Evolutionary conservation across 1,140 invertebrate genomes (phyloP), one percentile per base, ranked within the genome.

Genomic region (Zaprionus africanus): DNA sequence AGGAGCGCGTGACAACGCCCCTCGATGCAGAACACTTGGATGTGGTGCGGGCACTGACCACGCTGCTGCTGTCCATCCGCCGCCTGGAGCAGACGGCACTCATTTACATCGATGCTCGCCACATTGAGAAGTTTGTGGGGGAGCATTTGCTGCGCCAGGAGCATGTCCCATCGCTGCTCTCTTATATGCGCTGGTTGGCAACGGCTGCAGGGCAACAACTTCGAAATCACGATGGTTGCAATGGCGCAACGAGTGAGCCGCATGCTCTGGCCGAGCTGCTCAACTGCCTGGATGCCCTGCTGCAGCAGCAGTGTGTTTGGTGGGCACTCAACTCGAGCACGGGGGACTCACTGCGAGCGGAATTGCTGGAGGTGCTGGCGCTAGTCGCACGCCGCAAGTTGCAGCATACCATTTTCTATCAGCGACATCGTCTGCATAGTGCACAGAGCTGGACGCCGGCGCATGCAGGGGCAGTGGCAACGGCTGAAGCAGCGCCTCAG

Each of bases 391-490:
- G 69, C 11, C 73, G 76, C 54, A 54, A 79, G 38, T 61, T 92
- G 56, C 86, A 80, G 75, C 73, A 92, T 53, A 92, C 90, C 22
- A 84, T 90, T 76, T 92, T 92, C 91, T 92, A 92, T 78, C 85
- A 79, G n/a, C 75, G 78, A 34, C 85, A 90, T 70, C 76, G 73
- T 34, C 38, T 61, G 66, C 79, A 71, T n/a, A 53, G 43, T 28
- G 41, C 22, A 43, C 57, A 38, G 26, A 36, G 46, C 31, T 60
- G 54, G 51, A 51, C 17, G 61, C 51, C 43, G 54, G 4, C 57
- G 67, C 59, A 67, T 34, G 43, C 65, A 43, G 41, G 6, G n/a
- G n/a, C 41, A 17, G 41, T 6, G 41, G 41, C 41, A 43, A 43
- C 41, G n/a, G 15, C n/a, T 9, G 41, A 46, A 9, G n/a, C 73